Evolutionary conservation across 2,113 vertebrate species (phyloP), one percentile per base, ranked within the genome.

Genomic region (Brachypteracias leptosomus): DNA sequence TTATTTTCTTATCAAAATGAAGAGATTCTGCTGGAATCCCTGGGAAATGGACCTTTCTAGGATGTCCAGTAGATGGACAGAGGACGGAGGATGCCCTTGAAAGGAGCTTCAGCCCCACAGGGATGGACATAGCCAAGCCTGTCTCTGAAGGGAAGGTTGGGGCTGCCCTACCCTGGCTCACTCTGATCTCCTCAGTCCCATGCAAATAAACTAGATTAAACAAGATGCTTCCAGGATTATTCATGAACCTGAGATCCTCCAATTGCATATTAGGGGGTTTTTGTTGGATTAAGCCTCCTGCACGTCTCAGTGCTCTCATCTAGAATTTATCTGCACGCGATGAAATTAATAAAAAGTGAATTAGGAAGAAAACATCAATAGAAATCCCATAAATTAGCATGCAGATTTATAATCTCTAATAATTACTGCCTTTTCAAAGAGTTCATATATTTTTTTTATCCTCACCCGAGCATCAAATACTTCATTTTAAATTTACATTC

Each of bases 311-410:
- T 67, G 88, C 70, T 91, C 58, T 86, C 72, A 76, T 58, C 70
- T 93, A n/a, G 85, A 81, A 74, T 93, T 95, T 70, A 85, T 91
- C 88, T 85, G 93, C 55, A 10, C 81, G 38, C 63, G 77, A 76
- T 55, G 74, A 90, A 93, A 88, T 51, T 44, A 71, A 47, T 77
- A 84, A 86, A 93, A 94, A n/a, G 65, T 57, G 52, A 94, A 72
- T 93, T 70, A 88, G 79, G 78, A 68, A 65, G 88, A 62, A 92
- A 90, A 85, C 7, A 3, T 85, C 81, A 84, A 49, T 58, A 49
- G 85, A 66, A 90, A 73, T 40, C 71, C 68, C 85, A 81, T 55
- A 74, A 85, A 65, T 72, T 54, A 77, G 51, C 36, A 40, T 51
- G 40, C 31, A 54, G 58, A 46, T 80, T 90, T 89, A 38, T 77